These are phyloP conservation scores for Pycnonotus jocosus DNA, from an alignment of 2,113 vertebrate genomes.

Conservation along the genomic window DNA sequence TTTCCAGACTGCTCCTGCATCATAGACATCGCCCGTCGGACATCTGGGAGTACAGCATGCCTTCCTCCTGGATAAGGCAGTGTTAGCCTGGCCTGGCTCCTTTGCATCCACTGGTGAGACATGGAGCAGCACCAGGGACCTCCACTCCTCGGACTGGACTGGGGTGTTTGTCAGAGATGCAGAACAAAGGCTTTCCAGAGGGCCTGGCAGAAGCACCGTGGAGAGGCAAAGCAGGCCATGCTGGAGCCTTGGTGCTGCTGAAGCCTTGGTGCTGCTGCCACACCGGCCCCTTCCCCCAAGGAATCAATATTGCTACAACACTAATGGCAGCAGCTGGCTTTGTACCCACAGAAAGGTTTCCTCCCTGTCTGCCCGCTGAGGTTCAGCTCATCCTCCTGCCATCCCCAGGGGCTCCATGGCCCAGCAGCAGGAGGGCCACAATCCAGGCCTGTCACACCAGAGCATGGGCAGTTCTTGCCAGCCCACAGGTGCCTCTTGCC, in stretches of 20 bases:
- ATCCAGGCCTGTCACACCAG: not conserved
- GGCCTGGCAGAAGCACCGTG: not conserved
- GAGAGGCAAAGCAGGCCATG: not conserved
- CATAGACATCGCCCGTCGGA: accelerated
- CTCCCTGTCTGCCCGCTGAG: not conserved
- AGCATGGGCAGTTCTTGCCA: accelerated
- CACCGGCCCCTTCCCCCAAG: not conserved
- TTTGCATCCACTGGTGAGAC: not conserved
- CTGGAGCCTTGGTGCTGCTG: not conserved
- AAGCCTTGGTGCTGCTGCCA: not conserved
- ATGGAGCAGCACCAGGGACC: not conserved
- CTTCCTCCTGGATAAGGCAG: not conserved
- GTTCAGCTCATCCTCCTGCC: not conserved
- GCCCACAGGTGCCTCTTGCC: too few species aligned
- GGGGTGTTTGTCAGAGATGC: not conserved
- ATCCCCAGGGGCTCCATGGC: accelerated
- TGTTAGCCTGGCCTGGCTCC: not conserved
- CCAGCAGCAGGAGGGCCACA: too few species aligned
- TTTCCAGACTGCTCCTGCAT: not conserved
- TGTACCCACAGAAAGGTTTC: not conserved
- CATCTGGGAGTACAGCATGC: not conserved
- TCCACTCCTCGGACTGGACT: not conserved
- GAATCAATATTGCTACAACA: not conserved
- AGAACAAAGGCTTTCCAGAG: not conserved
- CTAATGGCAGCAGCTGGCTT: not conserved